phyloP scores from a whole-genome alignment of 2,113 vertebrate species.

The Lanius collurio region DNA sequence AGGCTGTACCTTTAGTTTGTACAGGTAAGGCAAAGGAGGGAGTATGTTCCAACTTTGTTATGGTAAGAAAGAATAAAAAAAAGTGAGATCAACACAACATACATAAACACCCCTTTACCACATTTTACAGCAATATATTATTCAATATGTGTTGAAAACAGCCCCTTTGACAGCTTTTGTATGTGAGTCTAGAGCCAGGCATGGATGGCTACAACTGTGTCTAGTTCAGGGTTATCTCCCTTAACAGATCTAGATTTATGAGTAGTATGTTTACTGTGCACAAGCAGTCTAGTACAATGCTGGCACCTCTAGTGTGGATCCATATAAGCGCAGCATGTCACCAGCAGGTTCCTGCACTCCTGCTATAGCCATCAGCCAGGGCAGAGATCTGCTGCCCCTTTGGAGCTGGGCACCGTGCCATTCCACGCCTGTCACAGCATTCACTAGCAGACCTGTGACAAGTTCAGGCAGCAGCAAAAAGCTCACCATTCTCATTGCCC shows the following conservation, averaged over 20 bases:
- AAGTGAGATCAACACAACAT: background rate
- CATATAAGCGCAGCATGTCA: background rate
- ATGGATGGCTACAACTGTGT: accelerated
- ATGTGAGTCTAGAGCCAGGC: background rate
- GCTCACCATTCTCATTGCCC: background rate
- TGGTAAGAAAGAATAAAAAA: background rate
- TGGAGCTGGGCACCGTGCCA: background rate
- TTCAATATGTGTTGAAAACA: background rate
- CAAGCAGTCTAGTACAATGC: background rate
- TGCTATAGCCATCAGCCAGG: no score
- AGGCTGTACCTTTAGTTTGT: background rate
- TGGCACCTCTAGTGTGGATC: background rate
- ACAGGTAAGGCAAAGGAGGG: background rate
- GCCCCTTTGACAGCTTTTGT: background rate
- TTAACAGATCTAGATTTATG: background rate
- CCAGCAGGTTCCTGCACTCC: background rate
- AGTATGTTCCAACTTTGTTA: background rate
- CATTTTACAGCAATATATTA: accelerated
- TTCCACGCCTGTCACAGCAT: background rate
- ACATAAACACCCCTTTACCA: background rate
- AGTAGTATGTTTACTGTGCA: accelerated
- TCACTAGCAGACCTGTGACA: background rate
- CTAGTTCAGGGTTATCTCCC: background rate
- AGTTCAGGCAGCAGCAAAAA: background rate
- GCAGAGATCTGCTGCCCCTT: background rate